Base-by-base conservation (phyloP, 2,797 vertebrate species). In the Xerus rutilus region DNA sequence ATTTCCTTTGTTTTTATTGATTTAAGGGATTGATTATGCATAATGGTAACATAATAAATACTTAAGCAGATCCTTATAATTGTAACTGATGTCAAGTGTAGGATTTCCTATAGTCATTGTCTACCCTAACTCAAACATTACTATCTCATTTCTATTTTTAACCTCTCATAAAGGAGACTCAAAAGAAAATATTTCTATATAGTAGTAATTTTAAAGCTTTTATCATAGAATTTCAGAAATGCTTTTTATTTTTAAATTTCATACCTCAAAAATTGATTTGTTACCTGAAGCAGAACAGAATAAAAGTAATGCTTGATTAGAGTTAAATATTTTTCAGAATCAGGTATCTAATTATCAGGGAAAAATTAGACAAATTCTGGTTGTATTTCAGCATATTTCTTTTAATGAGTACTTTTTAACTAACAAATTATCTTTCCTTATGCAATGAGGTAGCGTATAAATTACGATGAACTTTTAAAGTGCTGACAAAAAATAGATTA, bases 1-100 rank as follows among this genome's bases (percentile, higher is more conserved):
- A 69, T 96, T 83, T 79, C 73, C 49, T 96, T 90, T 89, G 74
- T 94, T 94, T 92, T 85, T 93, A 95, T 28, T 92, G 93, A 93
- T 94, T 47, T 93, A 84, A 62, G 25, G 73, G 9, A 43, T 43
- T 83, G 89, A 54, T 90, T 69, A 81, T 78, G 57, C 5, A 74
- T 73, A 88, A 47, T 90, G 64, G 73, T 81, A 95, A 69, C 72
- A 92, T 21, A 94, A 57, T 85, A 95, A 84, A 78, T 94, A 81
- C 49, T 89, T 84, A 78, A 93, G 86, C 43, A 95, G 78, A 91
- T 73, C 39, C 54, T 95, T 88, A 17, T 45, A 76, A 85, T 91
- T 79, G 49, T 86, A 82, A 78, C 76, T 67, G 39, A 84, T 82
- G 62, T 91, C 67, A 93, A 69, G 20, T 79, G 57, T 92, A 84